A percentile compares a stretch with the other conserved stretches of the same genome.
Evolutionary conservation across 2,888 invertebrate species (phyloP).

Genomic region (Sialis lutaria): DNA sequence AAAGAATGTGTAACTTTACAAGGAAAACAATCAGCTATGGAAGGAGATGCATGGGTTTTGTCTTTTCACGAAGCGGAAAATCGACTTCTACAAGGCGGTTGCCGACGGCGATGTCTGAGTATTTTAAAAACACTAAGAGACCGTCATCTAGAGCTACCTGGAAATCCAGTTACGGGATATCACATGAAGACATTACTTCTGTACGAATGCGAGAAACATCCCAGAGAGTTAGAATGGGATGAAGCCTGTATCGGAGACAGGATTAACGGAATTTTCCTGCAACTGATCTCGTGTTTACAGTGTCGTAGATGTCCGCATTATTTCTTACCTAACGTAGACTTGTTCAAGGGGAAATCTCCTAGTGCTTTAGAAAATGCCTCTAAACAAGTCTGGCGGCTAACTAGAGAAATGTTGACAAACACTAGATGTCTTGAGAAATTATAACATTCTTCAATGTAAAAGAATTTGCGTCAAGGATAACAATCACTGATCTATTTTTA

Average conservation of each 20-base stretch:
- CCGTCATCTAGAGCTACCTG: constrained; percentile 71
- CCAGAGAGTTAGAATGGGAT: constrained; percentile 86
- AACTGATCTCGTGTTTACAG: constrained; percentile 90
- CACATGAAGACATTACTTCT: constrained; percentile 78
- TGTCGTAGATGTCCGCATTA: constrained; percentile 90
- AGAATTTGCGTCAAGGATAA: too few relatives aligned
- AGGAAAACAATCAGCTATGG: constrained; percentile 77
- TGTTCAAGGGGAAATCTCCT: constrained; percentile 84
- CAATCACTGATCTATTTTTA: too few relatives aligned
- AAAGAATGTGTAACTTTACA: constrained; percentile 68
- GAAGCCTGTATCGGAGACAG: constrained; percentile 79
- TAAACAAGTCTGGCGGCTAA: constrained; percentile 83
- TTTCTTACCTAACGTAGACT: constrained; percentile 80
- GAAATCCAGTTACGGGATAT: constrained; percentile 79
- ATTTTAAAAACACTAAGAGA: constrained; percentile 81
- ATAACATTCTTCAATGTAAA: constrained; percentile 26
- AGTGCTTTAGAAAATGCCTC: constrained; percentile 82
- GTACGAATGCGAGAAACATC: constrained; percentile 94
- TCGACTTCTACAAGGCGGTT: constrained; percentile 69
- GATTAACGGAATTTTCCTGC: constrained; percentile 83
- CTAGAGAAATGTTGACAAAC: constrained; percentile 80
- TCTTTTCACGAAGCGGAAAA: constrained; percentile 85
- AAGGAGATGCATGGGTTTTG: constrained; percentile 91
- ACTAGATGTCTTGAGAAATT: constrained; percentile 80
- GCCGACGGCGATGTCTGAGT: constrained; percentile 70